These are phyloP conservation scores for Gallinago paraguaiae DNA, from an alignment of 2,113 vertebrate species.

Conservation along the genomic window DNA sequence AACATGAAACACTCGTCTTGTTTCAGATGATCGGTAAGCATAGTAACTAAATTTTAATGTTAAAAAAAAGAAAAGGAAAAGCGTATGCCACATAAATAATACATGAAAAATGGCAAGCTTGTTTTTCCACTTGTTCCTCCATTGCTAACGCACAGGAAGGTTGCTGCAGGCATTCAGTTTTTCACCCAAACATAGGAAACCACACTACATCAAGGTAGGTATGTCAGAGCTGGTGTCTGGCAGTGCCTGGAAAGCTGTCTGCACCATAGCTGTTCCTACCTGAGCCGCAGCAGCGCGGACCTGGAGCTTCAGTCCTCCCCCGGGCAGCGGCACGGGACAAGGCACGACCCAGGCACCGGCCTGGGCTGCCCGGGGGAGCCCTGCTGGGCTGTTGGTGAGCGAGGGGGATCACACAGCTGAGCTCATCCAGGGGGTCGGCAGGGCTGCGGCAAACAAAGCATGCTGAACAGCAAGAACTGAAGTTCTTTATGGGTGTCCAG, in stretches of 20 bases:
- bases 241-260: neutral
- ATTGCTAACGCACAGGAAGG: neutral
- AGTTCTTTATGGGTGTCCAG: neutral
- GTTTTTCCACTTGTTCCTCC: neutral
- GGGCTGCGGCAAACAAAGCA: neutral
- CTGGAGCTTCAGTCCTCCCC: conserved; percentile 5
- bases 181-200: neutral
- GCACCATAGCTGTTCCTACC: neutral
- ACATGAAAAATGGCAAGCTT: conserved; percentile 1
- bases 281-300: neutral
- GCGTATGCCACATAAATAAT: conserved; percentile 38
- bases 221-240: neutral
- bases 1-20: conserved; percentile 39
- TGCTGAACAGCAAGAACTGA: neutral
- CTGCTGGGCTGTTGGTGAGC: neutral
- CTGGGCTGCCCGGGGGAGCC: neutral
- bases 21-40: conserved; percentile 13
- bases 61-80: conserved; percentile 26
- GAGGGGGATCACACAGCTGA: neutral
- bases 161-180: neutral
- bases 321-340: neutral
- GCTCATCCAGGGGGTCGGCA: neutral
- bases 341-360: too few species aligned
- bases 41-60: neutral
- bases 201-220: neutral